A percentile compares a stretch with the other conserved stretches of the same genome.
phyloP scores from a whole-genome alignment of 2,113 vertebrate genomes.

The Helogale parvula region DNA sequence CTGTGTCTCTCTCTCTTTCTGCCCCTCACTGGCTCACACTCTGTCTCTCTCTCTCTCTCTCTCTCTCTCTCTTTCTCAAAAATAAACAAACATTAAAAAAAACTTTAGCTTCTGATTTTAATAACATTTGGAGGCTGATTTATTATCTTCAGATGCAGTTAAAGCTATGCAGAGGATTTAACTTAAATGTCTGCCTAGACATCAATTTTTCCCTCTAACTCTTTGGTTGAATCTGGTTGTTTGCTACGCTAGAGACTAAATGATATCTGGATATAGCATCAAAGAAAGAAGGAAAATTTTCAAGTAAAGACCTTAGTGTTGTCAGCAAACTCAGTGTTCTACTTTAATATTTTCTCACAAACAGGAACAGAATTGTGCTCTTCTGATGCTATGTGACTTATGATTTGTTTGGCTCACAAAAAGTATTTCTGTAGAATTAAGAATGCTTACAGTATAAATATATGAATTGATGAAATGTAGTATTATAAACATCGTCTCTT shows the following conservation, averaged over 20 bases:
- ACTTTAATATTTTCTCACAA: background rate
- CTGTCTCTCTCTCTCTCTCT: too few relatives aligned
- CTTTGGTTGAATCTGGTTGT: background rate
- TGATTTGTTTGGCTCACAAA: background rate
- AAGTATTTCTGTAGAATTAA: constrained; percentile 12
- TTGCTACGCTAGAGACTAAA: background rate
- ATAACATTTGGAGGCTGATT: background rate
- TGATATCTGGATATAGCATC: background rate
- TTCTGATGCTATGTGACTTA: background rate
- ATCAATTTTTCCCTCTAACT: background rate
- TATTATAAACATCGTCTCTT: background rate
- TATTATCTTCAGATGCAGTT: background rate
- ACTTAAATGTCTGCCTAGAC: background rate
- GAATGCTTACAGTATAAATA: background rate
- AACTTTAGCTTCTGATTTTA: background rate
- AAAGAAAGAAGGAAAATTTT: background rate
- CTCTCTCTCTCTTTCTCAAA: too few relatives aligned
- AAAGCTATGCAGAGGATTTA: background rate
- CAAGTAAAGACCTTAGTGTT: background rate
- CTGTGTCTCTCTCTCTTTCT: too few relatives aligned
- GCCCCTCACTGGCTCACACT: too few relatives aligned
- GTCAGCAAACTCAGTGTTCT: background rate
- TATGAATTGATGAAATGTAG: background rate
- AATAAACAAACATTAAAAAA: background rate
- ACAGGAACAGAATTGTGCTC: background rate